Conservation (phyloP, 37 sponge, comb jelly and placozoan species). For the Cladorhizidae sp. region DNA sequence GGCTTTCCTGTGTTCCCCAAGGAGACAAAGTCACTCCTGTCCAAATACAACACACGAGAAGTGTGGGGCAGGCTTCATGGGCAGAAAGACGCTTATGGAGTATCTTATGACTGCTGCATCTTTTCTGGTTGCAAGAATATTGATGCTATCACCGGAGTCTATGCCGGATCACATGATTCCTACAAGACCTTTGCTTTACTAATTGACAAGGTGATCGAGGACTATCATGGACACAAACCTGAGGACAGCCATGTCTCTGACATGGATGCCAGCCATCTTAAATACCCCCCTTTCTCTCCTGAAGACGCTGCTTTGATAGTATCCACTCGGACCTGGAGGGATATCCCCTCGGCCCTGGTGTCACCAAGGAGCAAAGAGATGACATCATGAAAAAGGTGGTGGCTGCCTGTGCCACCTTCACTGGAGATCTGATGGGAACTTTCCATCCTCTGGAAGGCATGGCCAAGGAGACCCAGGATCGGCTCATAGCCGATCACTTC, state of each 20-base stretch:
- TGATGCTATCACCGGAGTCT: constrained; percentile 4
- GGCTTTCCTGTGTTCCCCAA: constrained; percentile 1
- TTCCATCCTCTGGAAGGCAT: constrained; percentile 86
- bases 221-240: constrained; percentile 62
- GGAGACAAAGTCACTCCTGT: not conserved
- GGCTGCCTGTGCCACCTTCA: constrained; percentile 52
- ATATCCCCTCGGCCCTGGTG: constrained; percentile 67
- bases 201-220: constrained; percentile 73
- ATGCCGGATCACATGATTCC: constrained; percentile 84
- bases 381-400: constrained; percentile 67
- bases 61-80: not conserved
- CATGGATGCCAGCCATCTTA: constrained; percentile 52
- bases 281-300: constrained; percentile 21
- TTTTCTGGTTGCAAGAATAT: constrained; percentile 23
- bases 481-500: constrained; percentile 94
- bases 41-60: constrained; percentile 1
- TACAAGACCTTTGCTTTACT: constrained; percentile 72
- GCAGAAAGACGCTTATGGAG: constrained; percentile 19
- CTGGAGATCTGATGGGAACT: constrained; percentile 64
- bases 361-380: constrained; percentile 65
- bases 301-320: constrained; percentile 68
- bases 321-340: constrained; percentile 63
- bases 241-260: constrained; percentile 64
- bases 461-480: constrained; percentile 71
- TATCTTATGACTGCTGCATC: constrained; percentile 1